A percentile compares a stretch with the other conserved stretches of the same genome.
Evolutionary conservation across 2,888 invertebrate species (phyloP).

Genomic region (Ectemnius lituratus): DNA sequence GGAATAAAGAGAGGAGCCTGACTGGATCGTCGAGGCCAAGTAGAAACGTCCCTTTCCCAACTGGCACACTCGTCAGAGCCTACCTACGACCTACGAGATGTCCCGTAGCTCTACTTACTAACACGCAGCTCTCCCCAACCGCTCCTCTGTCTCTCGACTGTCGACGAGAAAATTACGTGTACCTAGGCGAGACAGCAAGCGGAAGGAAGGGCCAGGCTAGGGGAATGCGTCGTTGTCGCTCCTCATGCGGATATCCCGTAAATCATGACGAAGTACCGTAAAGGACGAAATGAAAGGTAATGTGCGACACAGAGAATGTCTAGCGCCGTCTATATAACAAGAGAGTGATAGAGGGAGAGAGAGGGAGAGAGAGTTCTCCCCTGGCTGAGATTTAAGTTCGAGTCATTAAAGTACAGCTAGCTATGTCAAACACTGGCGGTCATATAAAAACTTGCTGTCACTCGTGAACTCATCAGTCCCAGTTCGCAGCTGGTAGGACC

Average conservation of each 20-base stretch:
- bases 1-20: not conserved
- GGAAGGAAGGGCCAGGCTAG: slow-evolving; percentile 9
- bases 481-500: too few relatives aligned
- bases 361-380: too few relatives aligned
- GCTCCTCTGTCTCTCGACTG: slow-evolving; percentile 29
- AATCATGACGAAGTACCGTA: slow-evolving; percentile 65
- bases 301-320: slow-evolving; percentile 48
- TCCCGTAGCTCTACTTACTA: not conserved
- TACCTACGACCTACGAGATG: not conserved
- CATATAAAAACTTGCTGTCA: too few relatives aligned
- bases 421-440: too few relatives aligned
- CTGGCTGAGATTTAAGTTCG: too few relatives aligned
- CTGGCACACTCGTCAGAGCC: not conserved
- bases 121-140: not conserved
- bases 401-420: too few relatives aligned
- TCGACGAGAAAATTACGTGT: slow-evolving; percentile 59
- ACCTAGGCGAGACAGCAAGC: not conserved
- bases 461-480: too few relatives aligned
- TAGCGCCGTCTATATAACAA: too few relatives aligned
- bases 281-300: slow-evolving; percentile 63
- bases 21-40: not conserved
- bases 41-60: not conserved
- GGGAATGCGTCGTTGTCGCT: slow-evolving; percentile 54
- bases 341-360: too few relatives aligned
- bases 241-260: slow-evolving; percentile 60